phyloP scores from a whole-genome alignment of 2,113 vertebrate genomes.

The Ceyx cyanopectus region DNA sequence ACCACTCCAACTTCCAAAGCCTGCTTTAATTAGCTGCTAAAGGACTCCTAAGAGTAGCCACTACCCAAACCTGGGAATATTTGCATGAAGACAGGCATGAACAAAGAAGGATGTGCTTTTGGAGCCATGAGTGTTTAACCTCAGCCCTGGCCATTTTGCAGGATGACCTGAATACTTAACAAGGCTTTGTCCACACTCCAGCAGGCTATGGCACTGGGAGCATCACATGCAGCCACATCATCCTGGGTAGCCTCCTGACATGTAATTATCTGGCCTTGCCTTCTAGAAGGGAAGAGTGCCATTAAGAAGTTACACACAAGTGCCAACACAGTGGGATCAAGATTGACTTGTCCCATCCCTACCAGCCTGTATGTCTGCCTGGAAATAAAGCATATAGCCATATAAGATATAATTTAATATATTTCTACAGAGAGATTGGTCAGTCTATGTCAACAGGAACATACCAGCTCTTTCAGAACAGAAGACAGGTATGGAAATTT shows the following conservation, averaged over 20 bases:
- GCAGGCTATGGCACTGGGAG: not conserved
- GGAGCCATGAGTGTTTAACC: not conserved
- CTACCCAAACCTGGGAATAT: not conserved
- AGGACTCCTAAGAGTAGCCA: not conserved
- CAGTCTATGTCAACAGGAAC: not conserved
- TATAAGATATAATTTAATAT: not conserved
- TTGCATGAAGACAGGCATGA: not conserved
- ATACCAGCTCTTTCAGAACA: not conserved
- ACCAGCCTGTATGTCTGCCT: not conserved
- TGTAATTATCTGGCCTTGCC: not conserved
- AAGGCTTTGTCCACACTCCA: not conserved
- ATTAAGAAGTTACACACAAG: not conserved
- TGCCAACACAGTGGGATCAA: not conserved
- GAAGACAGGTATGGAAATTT: not conserved
- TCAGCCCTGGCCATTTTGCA: not conserved
- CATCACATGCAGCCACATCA: not conserved
- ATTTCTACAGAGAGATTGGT: not conserved
- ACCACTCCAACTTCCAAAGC: not conserved
- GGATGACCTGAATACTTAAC: not conserved
- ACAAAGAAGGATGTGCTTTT: not conserved
- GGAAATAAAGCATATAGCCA: not conserved
- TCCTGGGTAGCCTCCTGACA: not conserved
- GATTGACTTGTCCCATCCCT: not conserved
- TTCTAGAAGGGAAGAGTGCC: not conserved
- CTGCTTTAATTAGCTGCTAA: not conserved